These are phyloP conservation scores for Cyanoderma ruficeps DNA, from an alignment of 2,113 vertebrate species.

Conservation along the genomic window DNA sequence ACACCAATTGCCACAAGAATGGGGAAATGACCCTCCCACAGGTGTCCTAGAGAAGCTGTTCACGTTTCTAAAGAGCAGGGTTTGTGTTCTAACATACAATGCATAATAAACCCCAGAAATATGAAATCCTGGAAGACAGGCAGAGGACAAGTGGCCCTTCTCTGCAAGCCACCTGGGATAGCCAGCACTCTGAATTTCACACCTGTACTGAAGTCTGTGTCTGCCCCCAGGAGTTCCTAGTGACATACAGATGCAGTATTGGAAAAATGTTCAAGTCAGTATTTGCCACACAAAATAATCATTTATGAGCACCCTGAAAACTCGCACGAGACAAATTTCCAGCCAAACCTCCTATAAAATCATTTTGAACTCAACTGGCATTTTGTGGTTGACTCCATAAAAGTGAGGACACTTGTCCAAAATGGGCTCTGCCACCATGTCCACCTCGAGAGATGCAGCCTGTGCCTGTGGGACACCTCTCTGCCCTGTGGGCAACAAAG, in stretches of 20 bases:
- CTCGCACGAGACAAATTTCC: neutral
- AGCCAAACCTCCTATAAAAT: neutral
- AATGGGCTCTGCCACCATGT: neutral
- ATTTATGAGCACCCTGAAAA: neutral
- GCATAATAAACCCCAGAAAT: neutral
- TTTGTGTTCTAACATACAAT: neutral
- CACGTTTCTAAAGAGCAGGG: constrained; percentile 12
- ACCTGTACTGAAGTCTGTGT: neutral
- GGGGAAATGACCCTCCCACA: constrained; percentile 54
- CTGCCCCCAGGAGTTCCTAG: neutral
- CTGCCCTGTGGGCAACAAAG: rapidly evolving
- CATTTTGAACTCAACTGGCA: neutral
- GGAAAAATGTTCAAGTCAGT: neutral
- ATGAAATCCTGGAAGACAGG: neutral
- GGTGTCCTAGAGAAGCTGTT: constrained; percentile 29
- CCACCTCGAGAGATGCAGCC: neutral
- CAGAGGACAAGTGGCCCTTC: neutral
- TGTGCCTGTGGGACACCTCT: neutral
- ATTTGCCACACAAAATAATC: neutral
- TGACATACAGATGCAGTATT: neutral
- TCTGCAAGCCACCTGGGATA: neutral
- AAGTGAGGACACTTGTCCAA: neutral
- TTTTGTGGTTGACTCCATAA: neutral
- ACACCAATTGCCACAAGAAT: constrained; percentile 47
- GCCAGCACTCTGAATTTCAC: neutral